Evolutionary conservation across 2,888 invertebrate species (phyloP), one percentile per base, ranked within the genome.

Genomic region (Acleris holmiana): DNA sequence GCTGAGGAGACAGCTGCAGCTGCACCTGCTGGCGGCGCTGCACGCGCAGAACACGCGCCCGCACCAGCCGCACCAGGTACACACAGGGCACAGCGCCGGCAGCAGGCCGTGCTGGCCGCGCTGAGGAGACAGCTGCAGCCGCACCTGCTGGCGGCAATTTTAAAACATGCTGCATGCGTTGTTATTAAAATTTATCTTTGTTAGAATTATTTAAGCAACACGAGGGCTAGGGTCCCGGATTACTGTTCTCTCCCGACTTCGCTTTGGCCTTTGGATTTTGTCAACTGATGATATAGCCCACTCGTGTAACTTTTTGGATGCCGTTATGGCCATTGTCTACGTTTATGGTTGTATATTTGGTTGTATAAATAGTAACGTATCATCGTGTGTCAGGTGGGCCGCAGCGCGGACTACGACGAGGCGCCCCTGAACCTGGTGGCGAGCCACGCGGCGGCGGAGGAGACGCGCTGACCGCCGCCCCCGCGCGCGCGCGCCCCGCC

Each of bases 361-460:
- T n/a, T n/a, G n/a, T n/a, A n/a, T n/a, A n/a, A 25, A 23, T 23
- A 23, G 23, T 25, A 7, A 25, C 1, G 25, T 23, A 23, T 6
- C 0, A 6, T 25, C 6, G 4, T 23, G 23, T 25, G 15, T 0
- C 82, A 93, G 91, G 82, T 91, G 76, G 86, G 89, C 57, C 77
- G 90, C 68, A 79, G 86, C 71, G 80, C 87, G 50, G 93, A 93
- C 54, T 92, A 93, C 78, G 93, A 93, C 73, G 95, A 95, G 72
- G 93, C 95, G 72, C 96, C 96, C 15, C 84, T 96, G 67, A 96
- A 96, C 86, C 89, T 96, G 70, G 96, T 95, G 57, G 94, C 95
- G 51, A 95, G 95, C 60, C 95, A 95, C 83, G 93, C 94, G 73
- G 93, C 95, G 67, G 94, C 95, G 72, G 94, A 94, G 70, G 94